phyloP scores from a whole-genome alignment of 2,113 vertebrate species.

The Oncorhynchus clarkii region DNA sequence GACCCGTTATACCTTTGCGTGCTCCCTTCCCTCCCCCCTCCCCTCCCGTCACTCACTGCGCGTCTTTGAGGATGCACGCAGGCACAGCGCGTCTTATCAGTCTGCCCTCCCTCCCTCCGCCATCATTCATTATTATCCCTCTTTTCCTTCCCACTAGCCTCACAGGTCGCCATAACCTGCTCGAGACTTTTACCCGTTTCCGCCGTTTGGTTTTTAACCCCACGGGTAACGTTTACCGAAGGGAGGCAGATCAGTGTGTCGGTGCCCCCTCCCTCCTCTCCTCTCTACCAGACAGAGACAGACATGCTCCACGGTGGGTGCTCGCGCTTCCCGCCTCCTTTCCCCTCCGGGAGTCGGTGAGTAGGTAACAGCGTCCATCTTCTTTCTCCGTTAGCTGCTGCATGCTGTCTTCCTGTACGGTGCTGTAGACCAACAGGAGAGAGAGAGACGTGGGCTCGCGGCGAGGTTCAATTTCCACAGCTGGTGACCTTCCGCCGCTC shows the following conservation, averaged over 20 bases:
- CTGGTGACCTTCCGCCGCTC: constrained; percentile 66
- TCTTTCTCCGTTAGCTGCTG: constrained; percentile 19
- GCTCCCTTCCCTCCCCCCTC: constrained; percentile 12
- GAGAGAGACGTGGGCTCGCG: constrained; percentile 25
- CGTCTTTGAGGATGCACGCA: constrained; percentile 41
- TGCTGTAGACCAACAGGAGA: constrained; percentile 25
- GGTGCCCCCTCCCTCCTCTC: background rate
- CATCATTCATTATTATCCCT: constrained; percentile 41
- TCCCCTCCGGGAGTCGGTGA: constrained; percentile 36
- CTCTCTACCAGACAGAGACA: constrained; percentile 61
- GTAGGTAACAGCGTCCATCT: constrained; percentile 16
- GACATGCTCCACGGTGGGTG: constrained; percentile 56
- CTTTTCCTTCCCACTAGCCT: constrained; percentile 14
- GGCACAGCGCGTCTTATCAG: background rate
- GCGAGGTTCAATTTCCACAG: constrained; percentile 55
- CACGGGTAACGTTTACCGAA: background rate
- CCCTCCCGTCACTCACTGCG: constrained; percentile 9
- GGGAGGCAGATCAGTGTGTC: background rate
- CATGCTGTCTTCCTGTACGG: constrained; percentile 55
- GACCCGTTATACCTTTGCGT: constrained; percentile 41
- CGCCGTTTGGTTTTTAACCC: background rate
- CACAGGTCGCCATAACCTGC: constrained; percentile 44
- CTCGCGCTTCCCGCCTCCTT: constrained; percentile 62
- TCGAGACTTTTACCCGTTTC: constrained; percentile 26
- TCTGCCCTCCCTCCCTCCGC: constrained; percentile 51